Percentiles rank a stretch among this genome's conserved stretches.
These are phyloP conservation scores for Calycopis cecrops DNA, from an alignment of 1,140 invertebrate genomes.

Conservation along the genomic window DNA sequence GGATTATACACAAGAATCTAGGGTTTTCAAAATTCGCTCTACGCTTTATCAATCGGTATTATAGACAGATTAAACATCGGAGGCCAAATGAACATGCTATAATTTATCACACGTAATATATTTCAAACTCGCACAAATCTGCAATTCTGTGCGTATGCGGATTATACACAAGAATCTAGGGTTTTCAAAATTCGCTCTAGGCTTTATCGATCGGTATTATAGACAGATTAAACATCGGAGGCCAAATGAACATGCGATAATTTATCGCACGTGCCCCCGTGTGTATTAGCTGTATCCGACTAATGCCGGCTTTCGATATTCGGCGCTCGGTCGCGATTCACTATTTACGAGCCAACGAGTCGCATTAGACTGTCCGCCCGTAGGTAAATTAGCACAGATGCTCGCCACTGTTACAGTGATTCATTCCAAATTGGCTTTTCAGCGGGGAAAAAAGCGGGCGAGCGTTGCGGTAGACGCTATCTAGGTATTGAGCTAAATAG, in stretches of 20 bases:
- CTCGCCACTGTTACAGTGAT: slow-evolving; percentile 70
- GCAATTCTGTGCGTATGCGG: too few relatives aligned
- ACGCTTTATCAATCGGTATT: neutral
- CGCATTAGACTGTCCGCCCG: slow-evolving; percentile 72
- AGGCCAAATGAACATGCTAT: slow-evolving; percentile 72
- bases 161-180: too few relatives aligned
- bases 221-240: slow-evolving; percentile 73
- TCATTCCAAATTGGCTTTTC: slow-evolving; percentile 75
- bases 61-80: slow-evolving; percentile 72
- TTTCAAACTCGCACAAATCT: too few relatives aligned
- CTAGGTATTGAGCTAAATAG: slow-evolving; percentile 65
- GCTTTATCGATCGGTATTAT: neutral
- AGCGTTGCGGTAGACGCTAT: slow-evolving; percentile 57
- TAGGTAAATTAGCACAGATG: slow-evolving; percentile 75
- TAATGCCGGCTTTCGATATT: slow-evolving; percentile 74
- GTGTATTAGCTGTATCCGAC: slow-evolving; percentile 74
- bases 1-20: too few relatives aligned
- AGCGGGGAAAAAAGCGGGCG: slow-evolving; percentile 55
- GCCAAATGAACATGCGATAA: slow-evolving; percentile 74
- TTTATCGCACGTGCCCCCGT: slow-evolving; percentile 72
- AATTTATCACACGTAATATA: slow-evolving; percentile 65
- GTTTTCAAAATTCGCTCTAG: too few relatives aligned
- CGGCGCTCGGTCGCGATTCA: slow-evolving; percentile 67
- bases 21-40: too few relatives aligned
- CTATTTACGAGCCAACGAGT: slow-evolving; percentile 67